Evolutionary conservation across 2,113 vertebrate genomes (phyloP), one percentile per base, ranked within the genome.

Genomic region (Datnioides undecimradiatus): DNA sequence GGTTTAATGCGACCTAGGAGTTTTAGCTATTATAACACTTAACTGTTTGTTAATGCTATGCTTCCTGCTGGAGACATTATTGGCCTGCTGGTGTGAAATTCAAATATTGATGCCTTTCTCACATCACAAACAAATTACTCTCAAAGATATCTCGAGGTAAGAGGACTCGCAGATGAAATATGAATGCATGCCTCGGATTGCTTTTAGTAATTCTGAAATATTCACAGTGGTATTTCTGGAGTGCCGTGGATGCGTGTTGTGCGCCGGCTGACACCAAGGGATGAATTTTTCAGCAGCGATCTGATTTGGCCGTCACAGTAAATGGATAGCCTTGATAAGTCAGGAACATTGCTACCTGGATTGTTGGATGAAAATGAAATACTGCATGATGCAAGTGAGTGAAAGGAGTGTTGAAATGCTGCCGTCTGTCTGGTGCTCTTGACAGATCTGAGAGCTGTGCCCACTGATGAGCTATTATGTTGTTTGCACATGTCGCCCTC

Each of bases 181-280:
- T 94, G 69, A 75, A 93, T 92, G 67, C 68, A 79, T 88, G 93
- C 86, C 83, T 88, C 77, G 73, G 88, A 93, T 93, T 94, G 88
- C 90, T 95, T 93, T 95, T 94, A 93, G 92, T 92, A 89, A 91
- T 84, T 90, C 66, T 95, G 64, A 95, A 95, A 94, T 94, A 93
- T 95, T 93, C 74, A 95, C 82, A 79, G 74, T 84, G 79, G 81
- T 90, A 81, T 85, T 85, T 82, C 83, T 76, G 68, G 72, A 66
- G 36, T 51, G 41, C 69, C 10, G n/a, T 72, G 58, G 46, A 65
- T 65, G 64, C 41, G 79, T 75, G 77, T 80, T 71, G 87, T 66
- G 43, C 6, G 0, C 65, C 21, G 65, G 62, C 70, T 88, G 87
- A 87, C 89, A 88, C 73, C 82, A 11, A 13, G 60, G 63, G 65